These are phyloP conservation scores for Gymnodraco acuticeps DNA, from an alignment of 2,797 vertebrate species.

Conservation along the genomic window DNA sequence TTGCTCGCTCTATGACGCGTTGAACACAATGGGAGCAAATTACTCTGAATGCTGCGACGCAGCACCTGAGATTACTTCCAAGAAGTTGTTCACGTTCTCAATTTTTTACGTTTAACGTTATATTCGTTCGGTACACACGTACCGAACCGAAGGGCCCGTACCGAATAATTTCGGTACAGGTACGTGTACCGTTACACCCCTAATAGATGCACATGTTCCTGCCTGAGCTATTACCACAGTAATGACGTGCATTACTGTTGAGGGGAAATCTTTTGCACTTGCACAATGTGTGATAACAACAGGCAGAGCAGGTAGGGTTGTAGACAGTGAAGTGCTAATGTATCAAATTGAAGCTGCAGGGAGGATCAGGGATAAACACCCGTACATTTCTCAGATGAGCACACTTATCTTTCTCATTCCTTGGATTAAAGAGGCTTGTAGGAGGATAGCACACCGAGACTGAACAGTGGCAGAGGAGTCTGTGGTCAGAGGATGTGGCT, in stretches of 20 bases:
- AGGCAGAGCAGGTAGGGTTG: background rate
- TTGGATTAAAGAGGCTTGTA: constrained; percentile 29
- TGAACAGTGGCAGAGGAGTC: constrained; percentile 31
- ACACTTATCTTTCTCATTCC: constrained; percentile 31
- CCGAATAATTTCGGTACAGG: too few relatives aligned
- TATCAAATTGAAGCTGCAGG: constrained; percentile 29
- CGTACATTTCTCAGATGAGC: constrained; percentile 18
- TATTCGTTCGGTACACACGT: too few relatives aligned
- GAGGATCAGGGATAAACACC: constrained; percentile 34
- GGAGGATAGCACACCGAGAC: too few relatives aligned
- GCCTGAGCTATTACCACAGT: constrained; percentile 11
- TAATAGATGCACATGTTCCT: constrained; percentile 2
- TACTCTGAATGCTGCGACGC: too few relatives aligned
- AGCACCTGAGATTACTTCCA: too few relatives aligned
- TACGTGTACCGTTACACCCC: too few relatives aligned
- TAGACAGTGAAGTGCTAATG: background rate
- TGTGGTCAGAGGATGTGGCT: constrained; percentile 55
- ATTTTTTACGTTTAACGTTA: too few relatives aligned
- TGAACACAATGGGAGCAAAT: too few relatives aligned
- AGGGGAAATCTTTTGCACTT: background rate
- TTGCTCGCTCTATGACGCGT: too few relatives aligned
- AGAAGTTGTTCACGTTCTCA: too few relatives aligned
- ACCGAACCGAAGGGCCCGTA: too few relatives aligned
- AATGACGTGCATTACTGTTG: constrained; percentile 20
- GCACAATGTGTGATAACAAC: background rate